phyloP scores from a whole-genome alignment of 2,888 invertebrate genomes.

The Phorcus lineatus region DNA sequence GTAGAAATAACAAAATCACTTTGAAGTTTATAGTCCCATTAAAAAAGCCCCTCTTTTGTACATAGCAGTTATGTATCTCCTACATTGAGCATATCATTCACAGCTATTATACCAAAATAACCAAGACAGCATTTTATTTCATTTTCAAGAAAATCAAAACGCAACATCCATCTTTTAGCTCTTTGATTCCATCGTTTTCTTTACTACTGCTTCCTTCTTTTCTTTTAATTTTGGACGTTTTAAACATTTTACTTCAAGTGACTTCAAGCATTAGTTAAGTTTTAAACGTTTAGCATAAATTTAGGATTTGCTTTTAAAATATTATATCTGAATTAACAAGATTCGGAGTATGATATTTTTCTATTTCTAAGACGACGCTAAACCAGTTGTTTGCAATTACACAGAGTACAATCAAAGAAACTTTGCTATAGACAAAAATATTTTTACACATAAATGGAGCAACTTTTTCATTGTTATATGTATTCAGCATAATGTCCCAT shows the following conservation, averaged over 20 bases:
- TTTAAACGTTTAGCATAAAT: background rate
- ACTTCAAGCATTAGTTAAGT: background rate
- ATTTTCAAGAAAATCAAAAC: background rate
- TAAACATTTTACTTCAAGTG: background rate
- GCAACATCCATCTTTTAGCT: background rate
- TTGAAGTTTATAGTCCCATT: background rate
- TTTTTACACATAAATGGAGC: no score
- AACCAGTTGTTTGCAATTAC: no score
- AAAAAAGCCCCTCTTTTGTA: background rate
- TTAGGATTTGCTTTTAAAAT: background rate
- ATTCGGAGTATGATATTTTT: no score
- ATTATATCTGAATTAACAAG: background rate
- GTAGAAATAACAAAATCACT: no score
- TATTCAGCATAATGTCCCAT: background rate
- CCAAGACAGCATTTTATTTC: slow-evolving; percentile 10
- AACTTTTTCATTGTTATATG: no score
- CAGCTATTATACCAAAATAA: background rate
- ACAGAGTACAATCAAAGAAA: no score
- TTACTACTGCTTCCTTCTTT: no score
- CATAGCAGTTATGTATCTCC: background rate
- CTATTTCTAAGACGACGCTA: no score
- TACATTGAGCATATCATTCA: background rate
- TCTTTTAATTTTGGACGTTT: no score
- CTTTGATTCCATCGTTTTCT: background rate
- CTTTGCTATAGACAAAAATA: no score